Evolutionary conservation across 2,888 invertebrate species (phyloP).

Genomic region (Papilio elwesi): DNA sequence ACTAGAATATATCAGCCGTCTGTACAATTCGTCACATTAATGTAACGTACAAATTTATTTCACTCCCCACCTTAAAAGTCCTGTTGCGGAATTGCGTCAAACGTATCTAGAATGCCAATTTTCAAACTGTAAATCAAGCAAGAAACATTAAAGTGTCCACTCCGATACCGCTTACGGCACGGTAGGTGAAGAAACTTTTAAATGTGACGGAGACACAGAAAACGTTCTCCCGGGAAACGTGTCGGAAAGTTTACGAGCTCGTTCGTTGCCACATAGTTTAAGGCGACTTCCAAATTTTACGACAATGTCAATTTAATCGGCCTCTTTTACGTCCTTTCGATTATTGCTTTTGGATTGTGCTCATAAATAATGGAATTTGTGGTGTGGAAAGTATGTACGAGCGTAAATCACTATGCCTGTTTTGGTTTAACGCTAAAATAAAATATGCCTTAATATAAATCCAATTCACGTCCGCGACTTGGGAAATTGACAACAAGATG

Average conservation of each 20-base stretch:
- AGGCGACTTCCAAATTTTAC: conserved; percentile 40
- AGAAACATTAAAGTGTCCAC: conserved; percentile 39
- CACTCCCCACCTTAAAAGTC: conserved; percentile 27
- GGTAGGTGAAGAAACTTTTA: conserved; percentile 41
- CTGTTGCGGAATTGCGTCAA: conserved; percentile 26
- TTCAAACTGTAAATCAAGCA: conserved; percentile 31
- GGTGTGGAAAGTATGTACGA: conserved; percentile 34
- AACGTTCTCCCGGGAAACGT: conserved; percentile 28
- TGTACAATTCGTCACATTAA: conserved; percentile 9
- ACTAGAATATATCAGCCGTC: not conserved
- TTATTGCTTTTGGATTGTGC: conserved; percentile 40
- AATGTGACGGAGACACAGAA: conserved; percentile 20
- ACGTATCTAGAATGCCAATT: conserved; percentile 34
- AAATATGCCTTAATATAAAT: conserved; percentile 24
- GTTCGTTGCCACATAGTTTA: conserved; percentile 36
- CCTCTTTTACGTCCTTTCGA: conserved; percentile 39
- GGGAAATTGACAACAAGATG: conserved; percentile 35
- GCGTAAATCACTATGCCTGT: conserved; percentile 37
- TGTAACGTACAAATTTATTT: conserved; percentile 23
- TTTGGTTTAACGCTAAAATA: conserved; percentile 25
- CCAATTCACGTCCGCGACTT: conserved; percentile 26
- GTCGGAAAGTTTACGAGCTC: conserved; percentile 38
- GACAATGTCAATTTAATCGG: conserved; percentile 42
- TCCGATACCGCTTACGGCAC: conserved; percentile 35
- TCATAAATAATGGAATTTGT: conserved; percentile 41